Base-by-base conservation (phyloP, 2,888 invertebrate species). In the Hecatera dysodea region DNA sequence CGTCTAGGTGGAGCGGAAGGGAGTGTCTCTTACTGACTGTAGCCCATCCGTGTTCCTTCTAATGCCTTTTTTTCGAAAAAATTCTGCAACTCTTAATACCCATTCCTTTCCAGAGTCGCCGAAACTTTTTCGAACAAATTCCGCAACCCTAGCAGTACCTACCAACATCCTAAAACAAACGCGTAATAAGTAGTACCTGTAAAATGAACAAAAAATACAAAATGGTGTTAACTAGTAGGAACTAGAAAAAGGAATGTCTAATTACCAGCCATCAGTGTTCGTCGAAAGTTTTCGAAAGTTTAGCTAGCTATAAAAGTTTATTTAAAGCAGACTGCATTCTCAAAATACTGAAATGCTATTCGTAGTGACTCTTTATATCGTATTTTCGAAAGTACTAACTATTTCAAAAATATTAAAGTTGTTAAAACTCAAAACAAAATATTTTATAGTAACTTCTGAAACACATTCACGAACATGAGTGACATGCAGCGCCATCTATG, bases 401-500 rank as follows among this genome's bases (percentile, higher is more conserved):
- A 36, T 22, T 44, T 22, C 2, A 50, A 24, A 24, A 44, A 48
- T 59, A 9, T 42, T 55, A 27, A 36, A 61, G 11, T 75, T 29
- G 12, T 6, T 61, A 52, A 44, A 77, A 72, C 8, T 65, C 17
- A 52, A n/a, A 65, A 68, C 22, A 53, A 56, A 79, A 75, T 52
- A 46, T 66, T 66, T 62, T 15, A 55, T 69, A 73, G 36, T 62
- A 66, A 72, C 61, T 70, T 74, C 27, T 33, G 52, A 67, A 67
- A 71, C 46, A 65, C 24, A 63, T 63, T 69, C 50, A 15, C 29
- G 0, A 24, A 56, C 64, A 36, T 75, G 52, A 72, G 86, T 88
- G 87, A 90, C 92, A 83, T 44, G 83, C 82, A 75, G 73, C 88
- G 92, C 92, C 93, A 94, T 92, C 94, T 94, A 90, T 90, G 83